Evolutionary conservation across 2,797 vertebrate genomes (phyloP), one percentile per base, ranked within the genome.

Genomic region (Emydoidea blandingii): DNA sequence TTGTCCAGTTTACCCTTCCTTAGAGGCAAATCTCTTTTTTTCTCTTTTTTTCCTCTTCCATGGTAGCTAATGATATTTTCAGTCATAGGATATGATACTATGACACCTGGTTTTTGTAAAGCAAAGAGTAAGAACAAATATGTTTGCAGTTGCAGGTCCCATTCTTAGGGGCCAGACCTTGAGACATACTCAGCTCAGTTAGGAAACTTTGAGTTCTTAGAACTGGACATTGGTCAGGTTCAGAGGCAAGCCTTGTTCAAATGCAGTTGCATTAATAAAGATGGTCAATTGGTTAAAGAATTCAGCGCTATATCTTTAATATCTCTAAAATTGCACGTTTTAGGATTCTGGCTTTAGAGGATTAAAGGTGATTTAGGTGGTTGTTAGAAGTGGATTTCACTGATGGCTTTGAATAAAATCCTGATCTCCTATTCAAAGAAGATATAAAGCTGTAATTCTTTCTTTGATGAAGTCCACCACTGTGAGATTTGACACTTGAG

Each of bases 331-430:
- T 8, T 1, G 4, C 21, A 31, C 14, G 29, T 86, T 89, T 89
- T 93, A 85, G 86, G 29, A 29, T 27, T 83, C 72, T 82, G 53
- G 90, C 52, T 90, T 95, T 16, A 8, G 81, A 94, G 84, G 95
- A 95, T 90, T 91, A 95, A 88, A 65, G 57, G 56, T 68, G 78
- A 94, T 4, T 83, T 68, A 25, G 2, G 18, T 10, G 37, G 10
- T 78, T 79, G 25, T 94, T 91, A 92, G 87, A 95, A 92, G 52
- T 84, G 65, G 86, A 52, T 96, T 96, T 95, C 54, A 68, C 1
- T 2, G 29, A 84, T 86, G 50, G 54, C 93, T 97, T 93, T 94
- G 93, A 94, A 96, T 91, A 88, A 94, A 94, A 76, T 57, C 81
- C 84, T 92, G 16, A n/a, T 85, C 44, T 54, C 18, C 76, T 44